These are phyloP conservation scores for Oscheius sp. DNA, from an alignment of 2,888 invertebrate species.

Conservation along the genomic window DNA sequence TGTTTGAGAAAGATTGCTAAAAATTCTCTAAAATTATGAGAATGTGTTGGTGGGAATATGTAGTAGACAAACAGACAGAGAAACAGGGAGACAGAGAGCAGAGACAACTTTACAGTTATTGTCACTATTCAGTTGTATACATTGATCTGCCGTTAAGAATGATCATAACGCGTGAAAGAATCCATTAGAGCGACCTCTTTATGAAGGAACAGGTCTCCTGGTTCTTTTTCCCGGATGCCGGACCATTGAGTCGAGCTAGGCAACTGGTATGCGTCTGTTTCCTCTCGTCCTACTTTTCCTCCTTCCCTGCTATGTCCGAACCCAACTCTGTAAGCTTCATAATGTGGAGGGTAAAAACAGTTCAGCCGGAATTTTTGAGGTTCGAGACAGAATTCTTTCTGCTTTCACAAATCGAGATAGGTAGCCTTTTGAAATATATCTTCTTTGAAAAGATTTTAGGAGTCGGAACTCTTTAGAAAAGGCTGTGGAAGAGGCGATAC, in stretches of 20 bases:
- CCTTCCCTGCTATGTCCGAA: not conserved
- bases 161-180: conserved; percentile 1
- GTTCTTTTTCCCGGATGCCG: conserved; percentile 8
- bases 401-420: conserved; percentile 1
- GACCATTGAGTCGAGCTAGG: conserved; percentile 14
- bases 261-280: conserved; percentile 11
- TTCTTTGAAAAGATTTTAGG: not conserved
- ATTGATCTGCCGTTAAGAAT: not conserved
- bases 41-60: too few relatives aligned
- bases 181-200: too few relatives aligned
- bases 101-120: too few relatives aligned
- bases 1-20: too few relatives aligned
- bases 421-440: not conserved
- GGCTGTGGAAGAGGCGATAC: conserved; percentile 24
- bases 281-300: conserved; percentile 24
- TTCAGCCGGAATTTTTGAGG: conserved; percentile 15
- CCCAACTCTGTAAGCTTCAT: not conserved
- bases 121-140: too few relatives aligned
- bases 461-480: not conserved
- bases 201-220: conserved; percentile 14
- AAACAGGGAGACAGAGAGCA: too few relatives aligned
- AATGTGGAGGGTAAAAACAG: not conserved
- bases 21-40: too few relatives aligned
- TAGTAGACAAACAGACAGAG: too few relatives aligned
- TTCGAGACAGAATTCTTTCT: conserved; percentile 9